Evolutionary conservation across 2,888 invertebrate genomes (phyloP).

Genomic region (Cosmia pyralina): DNA sequence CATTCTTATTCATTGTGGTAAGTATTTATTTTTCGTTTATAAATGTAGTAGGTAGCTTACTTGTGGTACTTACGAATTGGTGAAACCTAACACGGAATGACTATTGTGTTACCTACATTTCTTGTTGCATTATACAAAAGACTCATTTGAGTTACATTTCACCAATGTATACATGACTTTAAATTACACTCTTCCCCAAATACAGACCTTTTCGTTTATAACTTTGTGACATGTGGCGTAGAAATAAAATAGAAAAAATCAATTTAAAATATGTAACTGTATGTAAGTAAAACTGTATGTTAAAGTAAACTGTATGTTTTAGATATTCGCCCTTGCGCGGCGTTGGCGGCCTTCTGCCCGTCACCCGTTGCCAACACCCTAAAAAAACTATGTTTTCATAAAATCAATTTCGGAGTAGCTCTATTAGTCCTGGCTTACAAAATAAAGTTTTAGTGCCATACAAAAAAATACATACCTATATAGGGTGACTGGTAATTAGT

Average conservation of each 20-base stretch:
- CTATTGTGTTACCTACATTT: background rate
- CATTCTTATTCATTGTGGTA: slow-evolving; percentile 92
- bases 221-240: background rate
- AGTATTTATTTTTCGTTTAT: slow-evolving; percentile 15
- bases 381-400: background rate
- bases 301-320: no score
- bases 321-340: background rate
- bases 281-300: no score
- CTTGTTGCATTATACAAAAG: background rate
- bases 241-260: background rate
- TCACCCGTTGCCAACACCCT: background rate
- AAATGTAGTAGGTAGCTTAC: background rate
- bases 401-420: background rate
- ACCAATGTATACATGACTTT: background rate
- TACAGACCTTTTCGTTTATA: no score
- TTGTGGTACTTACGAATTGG: background rate
- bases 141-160: background rate
- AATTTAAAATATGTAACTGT: background rate
- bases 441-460: background rate
- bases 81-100: background rate
- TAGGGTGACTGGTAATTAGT: no score
- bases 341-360: background rate
- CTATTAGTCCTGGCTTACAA: background rate
- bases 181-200: background rate
- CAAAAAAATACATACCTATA: background rate